Percentiles rank a stretch among this genome's conserved stretches.
These are phyloP conservation scores for Tenebrosternarchus preto DNA, from an alignment of 2,113 vertebrate species.

Conservation along the genomic window DNA sequence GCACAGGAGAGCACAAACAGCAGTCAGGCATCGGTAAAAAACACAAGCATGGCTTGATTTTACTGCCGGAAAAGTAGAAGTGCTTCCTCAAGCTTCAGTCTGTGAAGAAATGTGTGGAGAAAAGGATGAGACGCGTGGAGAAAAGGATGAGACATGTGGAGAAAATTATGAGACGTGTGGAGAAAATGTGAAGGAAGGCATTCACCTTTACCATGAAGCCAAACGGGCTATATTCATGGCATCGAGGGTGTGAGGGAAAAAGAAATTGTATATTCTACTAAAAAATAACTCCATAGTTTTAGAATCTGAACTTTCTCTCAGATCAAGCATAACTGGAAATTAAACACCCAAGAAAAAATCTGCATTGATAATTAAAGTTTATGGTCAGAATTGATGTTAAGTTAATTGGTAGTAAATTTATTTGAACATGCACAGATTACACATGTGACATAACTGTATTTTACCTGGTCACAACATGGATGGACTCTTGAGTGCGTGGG, in stretches of 20 bases:
- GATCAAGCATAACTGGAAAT: neutral
- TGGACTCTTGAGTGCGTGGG: no score
- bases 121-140: neutral
- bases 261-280: no score
- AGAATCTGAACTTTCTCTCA: neutral
- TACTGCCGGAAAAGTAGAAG: constrained; percentile 75
- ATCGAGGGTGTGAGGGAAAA: neutral
- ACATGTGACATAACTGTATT: no score
- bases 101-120: neutral
- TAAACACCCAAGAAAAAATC: neutral
- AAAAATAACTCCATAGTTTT: neutral
- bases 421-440: no score
- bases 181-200: constrained; percentile 43
- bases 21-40: constrained; percentile 77
- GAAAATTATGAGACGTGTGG: neutral
- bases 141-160: constrained; percentile 23
- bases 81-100: constrained; percentile 62
- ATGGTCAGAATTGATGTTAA: no score
- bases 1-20: constrained; percentile 68
- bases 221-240: neutral
- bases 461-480: no score
- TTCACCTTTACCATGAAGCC: neutral
- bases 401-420: no score
- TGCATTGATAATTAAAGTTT: neutral
- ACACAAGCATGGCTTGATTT: constrained; percentile 65